Conservation (phyloP, 35 echinoderm and acorn worm species). For the Stichopus chloronotus region DNA sequence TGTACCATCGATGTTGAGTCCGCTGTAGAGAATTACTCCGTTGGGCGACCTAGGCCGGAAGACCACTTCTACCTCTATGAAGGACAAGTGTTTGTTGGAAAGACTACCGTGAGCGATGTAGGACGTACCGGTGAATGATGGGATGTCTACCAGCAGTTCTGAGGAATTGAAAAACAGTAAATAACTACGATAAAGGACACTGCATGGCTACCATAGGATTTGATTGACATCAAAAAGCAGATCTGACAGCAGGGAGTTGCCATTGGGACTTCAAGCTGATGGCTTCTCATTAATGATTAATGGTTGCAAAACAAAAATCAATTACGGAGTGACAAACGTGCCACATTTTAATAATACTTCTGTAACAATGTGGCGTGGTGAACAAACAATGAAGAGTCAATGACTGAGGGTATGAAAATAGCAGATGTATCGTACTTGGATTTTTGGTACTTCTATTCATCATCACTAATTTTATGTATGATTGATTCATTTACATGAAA, state of each 20-base stretch:
- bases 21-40: constrained; percentile 88
- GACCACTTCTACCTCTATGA: constrained; percentile 87
- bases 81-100: constrained; percentile 85
- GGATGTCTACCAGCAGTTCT: constrained; percentile 82
- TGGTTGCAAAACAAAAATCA: too few relatives aligned
- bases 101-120: constrained; percentile 84
- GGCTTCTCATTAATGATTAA: neutral
- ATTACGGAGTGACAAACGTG: too few relatives aligned
- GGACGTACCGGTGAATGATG: constrained; percentile 92
- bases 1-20: constrained; percentile 65
- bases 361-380: too few relatives aligned
- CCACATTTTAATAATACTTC: too few relatives aligned
- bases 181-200: neutral
- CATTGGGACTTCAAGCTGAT: neutral
- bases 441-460: too few relatives aligned
- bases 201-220: neutral
- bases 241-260: constrained; percentile 3
- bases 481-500: too few relatives aligned
- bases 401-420: too few relatives aligned
- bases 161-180: constrained; percentile 24
- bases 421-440: too few relatives aligned
- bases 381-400: too few relatives aligned
- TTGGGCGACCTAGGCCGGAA: constrained; percentile 74
- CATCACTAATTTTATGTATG: too few relatives aligned
- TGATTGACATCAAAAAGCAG: constrained; percentile 10